Evolutionary conservation across 2,888 invertebrate genomes (phyloP), one percentile per base, ranked within the genome.

Genomic region (Himalopsyche anomala): DNA sequence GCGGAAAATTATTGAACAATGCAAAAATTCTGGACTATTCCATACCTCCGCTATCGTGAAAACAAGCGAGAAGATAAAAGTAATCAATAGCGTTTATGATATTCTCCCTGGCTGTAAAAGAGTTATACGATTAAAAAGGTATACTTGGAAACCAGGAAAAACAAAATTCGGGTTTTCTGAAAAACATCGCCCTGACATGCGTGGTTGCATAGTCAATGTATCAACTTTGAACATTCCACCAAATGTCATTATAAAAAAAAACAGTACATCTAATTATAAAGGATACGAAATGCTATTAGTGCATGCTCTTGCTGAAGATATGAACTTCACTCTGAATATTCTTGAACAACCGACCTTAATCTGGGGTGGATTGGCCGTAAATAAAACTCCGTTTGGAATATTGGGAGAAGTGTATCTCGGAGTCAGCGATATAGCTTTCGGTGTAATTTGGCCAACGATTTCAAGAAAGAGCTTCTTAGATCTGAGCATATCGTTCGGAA

Each of bases 341-440:
- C 56, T 56, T 15, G 83, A 85, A 11, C 45, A 86, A 42, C 15
- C 42, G 28, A 74, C 42, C 4, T 69, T 80, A 40, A 19, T 42
- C 0, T 87, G 84, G 87, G 87, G 87, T 5, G 55, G 62, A 11
- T 40, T 83, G 8, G 38, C 12, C 12, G 62, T 19, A 1, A 83
- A 80, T 8, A 82, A 82, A 12, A 56, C 84, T 5, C n/a, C 79
- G 8, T 56, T 36, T 11, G 87, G 87, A 62, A 62, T 87, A 17
- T 38, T 85, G 2, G 80, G 80, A 45, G 85, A 87, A 6, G 83
- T 87, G 4, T 45, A 38, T 40, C n/a, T 6, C 6, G 84, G 85
- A 5, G 80, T 40, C n/a, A 85, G 87, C 19, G 87, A 85, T 69
- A 87, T 87, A 15, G 87, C 84, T 19, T 87, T 82, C 28, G 87